phyloP scores from a whole-genome alignment of 2,888 invertebrate genomes.

The Caenorhabditis becei region DNA sequence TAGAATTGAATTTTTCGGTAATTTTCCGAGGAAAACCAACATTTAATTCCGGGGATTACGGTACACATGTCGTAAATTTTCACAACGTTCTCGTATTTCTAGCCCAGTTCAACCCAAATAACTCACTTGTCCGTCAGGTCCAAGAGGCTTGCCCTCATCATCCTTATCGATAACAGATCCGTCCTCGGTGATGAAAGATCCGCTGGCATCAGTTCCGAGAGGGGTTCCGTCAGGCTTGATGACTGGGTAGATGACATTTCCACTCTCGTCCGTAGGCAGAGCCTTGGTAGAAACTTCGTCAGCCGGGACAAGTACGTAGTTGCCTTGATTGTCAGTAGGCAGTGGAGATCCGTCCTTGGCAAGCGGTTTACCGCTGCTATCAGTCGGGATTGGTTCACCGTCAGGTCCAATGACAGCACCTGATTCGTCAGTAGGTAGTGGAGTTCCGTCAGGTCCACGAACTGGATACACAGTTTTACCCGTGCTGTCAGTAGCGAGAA shows the following conservation, averaged over 20 bases:
- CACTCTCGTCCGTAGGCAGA: conserved; percentile 57
- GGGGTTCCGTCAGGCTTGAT: conserved; percentile 55
- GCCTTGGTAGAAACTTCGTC: conserved; percentile 25
- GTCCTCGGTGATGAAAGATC: conserved; percentile 42
- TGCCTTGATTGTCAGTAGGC: conserved; percentile 52
- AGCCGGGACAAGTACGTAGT: conserved; percentile 46
- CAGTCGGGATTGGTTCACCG: conserved; percentile 49
- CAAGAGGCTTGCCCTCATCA: conserved; percentile 66
- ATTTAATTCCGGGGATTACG: too few species aligned
- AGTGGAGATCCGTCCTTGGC: conserved; percentile 62
- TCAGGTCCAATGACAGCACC: conserved; percentile 55
- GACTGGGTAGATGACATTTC: conserved; percentile 52
- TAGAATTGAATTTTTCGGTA: too few species aligned
- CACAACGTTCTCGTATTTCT: too few species aligned
- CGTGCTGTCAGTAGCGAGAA: conserved; percentile 54
- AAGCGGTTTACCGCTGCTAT: conserved; percentile 45
- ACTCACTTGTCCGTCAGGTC: conserved; percentile 60
- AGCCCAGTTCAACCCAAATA: too few species aligned
- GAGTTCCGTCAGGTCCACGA: conserved; percentile 29
- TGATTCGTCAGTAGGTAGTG: conserved; percentile 66
- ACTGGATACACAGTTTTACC: conserved; percentile 42
- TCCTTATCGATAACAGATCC: conserved; percentile 54
- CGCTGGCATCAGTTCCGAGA: conserved; percentile 56
- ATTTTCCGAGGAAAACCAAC: too few species aligned
- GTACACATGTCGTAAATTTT: too few species aligned